A percentile compares a stretch with the other conserved stretches of the same genome.
These are phyloP conservation scores for Xylophagus ater DNA, from an alignment of 2,888 invertebrate genomes.

Conservation along the genomic window DNA sequence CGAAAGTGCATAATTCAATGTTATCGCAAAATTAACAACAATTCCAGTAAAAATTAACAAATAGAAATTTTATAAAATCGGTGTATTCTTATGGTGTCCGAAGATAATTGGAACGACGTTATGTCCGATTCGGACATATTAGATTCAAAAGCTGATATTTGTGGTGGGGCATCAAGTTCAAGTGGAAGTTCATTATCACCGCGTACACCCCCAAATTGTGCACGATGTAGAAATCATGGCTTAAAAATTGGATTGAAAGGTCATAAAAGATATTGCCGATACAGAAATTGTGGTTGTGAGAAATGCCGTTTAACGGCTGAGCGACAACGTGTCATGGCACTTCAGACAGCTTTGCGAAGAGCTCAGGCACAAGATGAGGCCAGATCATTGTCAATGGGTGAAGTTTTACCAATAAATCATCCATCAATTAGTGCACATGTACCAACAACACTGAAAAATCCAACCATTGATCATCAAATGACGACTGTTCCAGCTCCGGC, in stretches of 20 bases:
- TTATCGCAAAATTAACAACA: no score
- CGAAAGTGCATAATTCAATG: no score
- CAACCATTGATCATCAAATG: slow-evolving; percentile 34
- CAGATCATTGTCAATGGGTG: slow-evolving; percentile 42
- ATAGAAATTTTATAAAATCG: no score
- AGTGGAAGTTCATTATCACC: slow-evolving; percentile 51
- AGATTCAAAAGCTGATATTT: slow-evolving; percentile 43
- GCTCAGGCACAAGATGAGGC: slow-evolving; percentile 80
- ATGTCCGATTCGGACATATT: slow-evolving; percentile 45
- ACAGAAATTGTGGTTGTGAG: slow-evolving; percentile 70
- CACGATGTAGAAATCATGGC: slow-evolving; percentile 85
- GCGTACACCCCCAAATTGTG: slow-evolving; percentile 82
- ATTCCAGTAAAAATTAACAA: no score
- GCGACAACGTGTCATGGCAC: slow-evolving; percentile 80
- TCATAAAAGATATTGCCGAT: slow-evolving; percentile 86
- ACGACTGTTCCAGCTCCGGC: slow-evolving; percentile 35
- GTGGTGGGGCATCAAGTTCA: slow-evolving; percentile 40
- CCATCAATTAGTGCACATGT: slow-evolving; percentile 7
- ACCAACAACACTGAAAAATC: slow-evolving; percentile 14
- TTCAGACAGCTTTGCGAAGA: slow-evolving; percentile 70
- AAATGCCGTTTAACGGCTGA: slow-evolving; percentile 80
- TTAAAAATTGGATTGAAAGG: slow-evolving; percentile 79
- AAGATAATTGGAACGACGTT: slow-evolving; percentile 36
- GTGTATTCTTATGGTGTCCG: slow-evolving; percentile 40
- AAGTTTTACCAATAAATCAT: slow-evolving; percentile 35